Conservation (phyloP, 2,113 vertebrate species). For the Thinocorus orbignyianus region DNA sequence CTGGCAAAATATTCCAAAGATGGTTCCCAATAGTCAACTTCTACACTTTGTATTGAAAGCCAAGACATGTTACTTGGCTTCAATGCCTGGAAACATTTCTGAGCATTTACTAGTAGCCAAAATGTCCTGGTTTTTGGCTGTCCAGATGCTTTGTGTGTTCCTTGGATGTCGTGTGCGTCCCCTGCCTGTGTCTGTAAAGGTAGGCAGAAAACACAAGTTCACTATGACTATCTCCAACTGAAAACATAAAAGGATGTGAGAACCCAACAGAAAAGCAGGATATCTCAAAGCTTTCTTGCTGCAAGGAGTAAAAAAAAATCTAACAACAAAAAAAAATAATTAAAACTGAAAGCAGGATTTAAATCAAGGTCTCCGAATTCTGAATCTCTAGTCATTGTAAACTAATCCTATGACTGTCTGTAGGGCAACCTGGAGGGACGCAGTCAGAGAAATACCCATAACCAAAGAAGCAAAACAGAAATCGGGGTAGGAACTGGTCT, state of each 20-base stretch:
- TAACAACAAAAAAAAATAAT: background rate
- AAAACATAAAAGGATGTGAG: background rate
- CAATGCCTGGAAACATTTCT: background rate
- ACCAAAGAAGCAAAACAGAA: background rate
- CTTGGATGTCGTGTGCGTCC: background rate
- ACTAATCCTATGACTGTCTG: background rate
- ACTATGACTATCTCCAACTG: background rate
- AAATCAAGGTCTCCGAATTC: background rate
- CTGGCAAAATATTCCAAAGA: background rate
- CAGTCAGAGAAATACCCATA: background rate
- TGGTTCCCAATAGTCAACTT: background rate
- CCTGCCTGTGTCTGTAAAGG: background rate
- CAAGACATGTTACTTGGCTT: background rate
- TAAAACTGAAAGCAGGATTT: rapidly evolving
- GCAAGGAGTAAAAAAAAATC: rapidly evolving
- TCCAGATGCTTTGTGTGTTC: background rate
- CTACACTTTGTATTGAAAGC: background rate
- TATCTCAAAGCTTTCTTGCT: too few relatives aligned
- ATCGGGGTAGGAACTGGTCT: rapidly evolving
- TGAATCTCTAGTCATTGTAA: background rate
- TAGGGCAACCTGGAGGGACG: rapidly evolving
- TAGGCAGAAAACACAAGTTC: background rate
- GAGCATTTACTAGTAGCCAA: background rate
- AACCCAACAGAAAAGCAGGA: too few relatives aligned
- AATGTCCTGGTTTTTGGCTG: background rate